Evolutionary conservation across 2,113 vertebrate species (phyloP).

Genomic region (Gallinago jamesoni): DNA sequence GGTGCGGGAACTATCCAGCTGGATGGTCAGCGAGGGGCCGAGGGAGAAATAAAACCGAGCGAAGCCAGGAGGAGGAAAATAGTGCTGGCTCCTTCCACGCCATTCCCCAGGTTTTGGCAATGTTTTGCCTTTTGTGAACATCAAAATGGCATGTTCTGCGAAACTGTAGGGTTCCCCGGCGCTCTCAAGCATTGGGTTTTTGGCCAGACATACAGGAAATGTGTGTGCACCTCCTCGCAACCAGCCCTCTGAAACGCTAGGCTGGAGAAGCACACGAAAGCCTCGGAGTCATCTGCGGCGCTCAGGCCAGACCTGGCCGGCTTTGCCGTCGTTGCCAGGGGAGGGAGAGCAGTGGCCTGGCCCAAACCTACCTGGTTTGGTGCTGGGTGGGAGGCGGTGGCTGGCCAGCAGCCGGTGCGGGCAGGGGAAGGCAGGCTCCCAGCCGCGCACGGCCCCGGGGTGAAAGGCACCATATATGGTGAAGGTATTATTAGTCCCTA

Average conservation of each 20-base stretch:
- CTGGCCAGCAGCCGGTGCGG: neutral
- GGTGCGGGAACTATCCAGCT: neutral
- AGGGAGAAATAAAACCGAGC: neutral
- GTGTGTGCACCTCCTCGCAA: slow-evolving; percentile 20
- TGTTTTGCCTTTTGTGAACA: neutral
- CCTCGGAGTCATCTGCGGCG: neutral
- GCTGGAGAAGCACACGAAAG: neutral
- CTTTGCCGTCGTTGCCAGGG: neutral
- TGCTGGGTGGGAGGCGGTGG: rapidly evolving
- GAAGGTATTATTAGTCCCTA: slow-evolving; percentile 18
- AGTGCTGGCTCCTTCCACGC: neutral
- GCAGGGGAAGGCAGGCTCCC: rapidly evolving
- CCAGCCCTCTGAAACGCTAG: slow-evolving; percentile 39
- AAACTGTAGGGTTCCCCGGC: neutral
- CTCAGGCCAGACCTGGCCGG: neutral
- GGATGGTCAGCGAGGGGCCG: rapidly evolving
- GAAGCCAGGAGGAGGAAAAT: neutral
- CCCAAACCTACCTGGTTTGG: neutral
- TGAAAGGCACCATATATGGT: slow-evolving; percentile 61
- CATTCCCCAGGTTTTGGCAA: neutral
- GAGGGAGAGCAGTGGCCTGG: neutral
- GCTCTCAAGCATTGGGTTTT: neutral
- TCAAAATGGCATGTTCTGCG: neutral
- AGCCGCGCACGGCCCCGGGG: neutral
- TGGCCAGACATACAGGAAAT: slow-evolving; percentile 55